A percentile compares a stretch with the other conserved stretches of the same genome.
Evolutionary conservation across 1,140 invertebrate species (phyloP).

Genomic region (Ips typographus): DNA sequence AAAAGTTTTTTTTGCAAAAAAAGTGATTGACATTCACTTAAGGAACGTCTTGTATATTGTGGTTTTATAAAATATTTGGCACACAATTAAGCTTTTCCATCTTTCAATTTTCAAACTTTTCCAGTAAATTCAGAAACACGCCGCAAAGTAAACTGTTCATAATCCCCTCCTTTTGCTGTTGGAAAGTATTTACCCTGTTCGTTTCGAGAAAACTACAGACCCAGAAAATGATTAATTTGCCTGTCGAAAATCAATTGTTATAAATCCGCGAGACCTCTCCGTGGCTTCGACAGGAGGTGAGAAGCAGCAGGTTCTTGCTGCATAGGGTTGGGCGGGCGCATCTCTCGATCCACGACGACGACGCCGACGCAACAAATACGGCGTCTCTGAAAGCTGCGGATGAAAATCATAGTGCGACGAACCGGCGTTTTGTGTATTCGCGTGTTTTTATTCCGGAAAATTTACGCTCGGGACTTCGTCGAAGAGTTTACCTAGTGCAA

Average conservation of each 20-base stretch:
- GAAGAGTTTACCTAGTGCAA: too few species aligned
- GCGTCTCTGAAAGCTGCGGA: conserved; percentile 50
- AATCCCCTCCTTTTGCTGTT: background rate
- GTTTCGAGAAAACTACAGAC: background rate
- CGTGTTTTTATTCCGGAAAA: background rate
- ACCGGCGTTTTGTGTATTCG: conserved; percentile 41
- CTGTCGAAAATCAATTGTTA: conserved; percentile 38
- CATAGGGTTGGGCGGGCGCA: conserved; percentile 48
- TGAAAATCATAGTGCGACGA: conserved; percentile 52
- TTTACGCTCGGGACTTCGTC: conserved; percentile 1
- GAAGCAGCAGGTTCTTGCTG: conserved; percentile 47
- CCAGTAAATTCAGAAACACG: background rate
- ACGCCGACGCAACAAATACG: conserved; percentile 53
- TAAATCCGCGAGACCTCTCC: conserved; percentile 35
- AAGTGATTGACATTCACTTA: too few species aligned
- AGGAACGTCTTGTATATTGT: too few species aligned
- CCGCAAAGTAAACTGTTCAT: background rate
- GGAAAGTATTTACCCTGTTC: background rate
- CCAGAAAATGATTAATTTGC: conserved; percentile 27
- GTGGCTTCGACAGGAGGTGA: conserved; percentile 38
- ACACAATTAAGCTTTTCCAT: too few species aligned
- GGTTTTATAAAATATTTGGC: too few species aligned
- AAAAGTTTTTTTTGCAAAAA: too few species aligned
- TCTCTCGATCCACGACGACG: conserved; percentile 36
- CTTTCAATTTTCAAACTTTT: background rate